A percentile compares a stretch with the other conserved stretches of the same genome.
Conservation (phyloP, 2,113 vertebrate species). For the Ptilonorhynchus violaceus region DNA sequence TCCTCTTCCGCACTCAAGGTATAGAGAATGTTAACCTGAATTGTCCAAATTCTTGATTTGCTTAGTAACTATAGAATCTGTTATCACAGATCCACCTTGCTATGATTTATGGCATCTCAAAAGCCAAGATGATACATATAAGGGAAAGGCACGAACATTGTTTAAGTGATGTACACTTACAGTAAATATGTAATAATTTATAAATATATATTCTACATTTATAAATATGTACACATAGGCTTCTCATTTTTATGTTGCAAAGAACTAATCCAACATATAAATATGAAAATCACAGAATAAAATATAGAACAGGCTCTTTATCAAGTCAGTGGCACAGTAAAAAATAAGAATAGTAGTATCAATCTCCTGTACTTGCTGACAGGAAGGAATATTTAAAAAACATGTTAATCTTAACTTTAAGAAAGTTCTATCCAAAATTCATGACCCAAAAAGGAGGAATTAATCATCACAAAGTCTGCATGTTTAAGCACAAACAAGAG, state of each 20-base stretch:
- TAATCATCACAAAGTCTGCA: neutral
- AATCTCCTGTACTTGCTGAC: neutral
- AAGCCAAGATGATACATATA: neutral
- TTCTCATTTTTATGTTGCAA: neutral
- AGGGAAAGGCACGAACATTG: neutral
- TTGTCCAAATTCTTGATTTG: neutral
- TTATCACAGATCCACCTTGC: neutral
- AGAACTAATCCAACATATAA: neutral
- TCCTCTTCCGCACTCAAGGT: neutral
- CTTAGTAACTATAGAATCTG: neutral
- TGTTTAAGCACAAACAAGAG: neutral
- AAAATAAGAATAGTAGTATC: neutral
- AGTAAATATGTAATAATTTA: neutral
- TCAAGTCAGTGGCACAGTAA: neutral
- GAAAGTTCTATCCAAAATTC: neutral
- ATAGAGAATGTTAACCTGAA: neutral
- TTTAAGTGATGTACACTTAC: neutral
- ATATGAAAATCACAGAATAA: neutral
- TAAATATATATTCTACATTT: neutral
- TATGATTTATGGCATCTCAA: neutral
- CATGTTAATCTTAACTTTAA: neutral
- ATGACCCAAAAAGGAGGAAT: neutral
- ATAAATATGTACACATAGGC: neutral
- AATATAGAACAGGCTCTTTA: neutral
- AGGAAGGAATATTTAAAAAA: neutral